Evolutionary conservation across 2,113 vertebrate species (phyloP).

Genomic region (Todiramphus chloris): DNA sequence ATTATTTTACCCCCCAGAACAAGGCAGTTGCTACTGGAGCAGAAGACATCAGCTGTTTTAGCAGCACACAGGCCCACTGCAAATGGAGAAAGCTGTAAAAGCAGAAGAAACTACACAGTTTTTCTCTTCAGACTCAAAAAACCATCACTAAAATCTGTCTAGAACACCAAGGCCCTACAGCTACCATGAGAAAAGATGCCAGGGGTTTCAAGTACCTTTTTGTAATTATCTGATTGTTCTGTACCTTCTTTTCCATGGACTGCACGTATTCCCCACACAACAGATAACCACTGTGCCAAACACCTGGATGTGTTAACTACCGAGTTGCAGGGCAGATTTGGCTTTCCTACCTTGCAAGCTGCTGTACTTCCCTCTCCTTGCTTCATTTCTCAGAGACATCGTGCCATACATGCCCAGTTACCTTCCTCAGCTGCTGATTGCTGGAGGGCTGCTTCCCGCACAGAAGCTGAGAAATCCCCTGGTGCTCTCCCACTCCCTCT

Average conservation of each 20-base stretch:
- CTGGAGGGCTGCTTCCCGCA: constrained; percentile 8
- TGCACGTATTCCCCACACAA: background rate
- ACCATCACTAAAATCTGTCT: background rate
- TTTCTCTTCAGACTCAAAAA: background rate
- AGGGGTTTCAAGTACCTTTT: background rate
- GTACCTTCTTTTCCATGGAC: background rate
- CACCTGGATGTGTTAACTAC: background rate
- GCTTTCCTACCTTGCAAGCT: constrained; percentile 72
- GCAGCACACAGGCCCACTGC: background rate
- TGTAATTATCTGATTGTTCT: background rate
- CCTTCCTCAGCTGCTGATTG: background rate
- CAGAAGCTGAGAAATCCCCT: background rate
- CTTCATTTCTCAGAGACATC: constrained; percentile 56
- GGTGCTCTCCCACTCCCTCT: background rate
- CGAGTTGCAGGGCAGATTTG: background rate
- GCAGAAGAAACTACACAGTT: background rate
- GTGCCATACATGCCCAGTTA: background rate
- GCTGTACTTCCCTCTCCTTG: constrained; percentile 23
- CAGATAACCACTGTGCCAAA: background rate
- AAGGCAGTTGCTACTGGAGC: background rate
- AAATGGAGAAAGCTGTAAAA: background rate
- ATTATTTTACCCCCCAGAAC: background rate
- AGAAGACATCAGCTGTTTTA: background rate
- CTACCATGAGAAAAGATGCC: background rate
- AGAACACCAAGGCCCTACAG: background rate